Percentiles rank a stretch among this genome's conserved stretches.
Evolutionary conservation across 2,797 vertebrate genomes (phyloP).

Genomic region (Sylvilagus floridanus): DNA sequence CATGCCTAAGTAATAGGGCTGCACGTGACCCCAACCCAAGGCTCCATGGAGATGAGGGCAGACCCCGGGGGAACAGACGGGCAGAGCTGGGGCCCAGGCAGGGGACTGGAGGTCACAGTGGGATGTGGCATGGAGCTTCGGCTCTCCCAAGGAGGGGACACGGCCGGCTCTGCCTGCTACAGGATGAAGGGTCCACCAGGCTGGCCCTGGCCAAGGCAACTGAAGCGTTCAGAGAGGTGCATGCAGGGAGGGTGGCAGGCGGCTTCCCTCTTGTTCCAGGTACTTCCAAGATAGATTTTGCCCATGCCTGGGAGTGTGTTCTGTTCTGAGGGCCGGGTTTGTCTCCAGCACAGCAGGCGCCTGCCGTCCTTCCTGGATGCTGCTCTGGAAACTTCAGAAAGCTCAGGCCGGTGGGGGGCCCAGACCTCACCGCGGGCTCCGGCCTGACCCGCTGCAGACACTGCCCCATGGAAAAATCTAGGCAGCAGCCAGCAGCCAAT

Average conservation of each 20-base stretch:
- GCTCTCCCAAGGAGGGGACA: not conserved
- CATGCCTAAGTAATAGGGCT: not conserved
- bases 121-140: not conserved
- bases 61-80: too few relatives aligned
- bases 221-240: not conserved
- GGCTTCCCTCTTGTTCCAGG: not conserved
- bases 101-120: too few relatives aligned
- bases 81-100: not conserved
- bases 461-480: conserved; percentile 9
- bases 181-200: not conserved
- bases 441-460: not conserved
- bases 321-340: not conserved
- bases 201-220: not conserved
- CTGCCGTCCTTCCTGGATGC: not conserved
- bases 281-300: not conserved
- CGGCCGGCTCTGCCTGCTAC: not conserved
- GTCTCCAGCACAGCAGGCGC: not conserved
- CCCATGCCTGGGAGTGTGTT: not conserved
- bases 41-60: not conserved
- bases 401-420: not conserved
- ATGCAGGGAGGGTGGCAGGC: not conserved
- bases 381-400: not conserved
- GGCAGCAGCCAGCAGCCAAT: not conserved
- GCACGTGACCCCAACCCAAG: too few relatives aligned
- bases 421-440: not conserved